These are phyloP conservation scores for Flexamia atlantica DNA, from an alignment of 2,888 invertebrate genomes.

Conservation along the genomic window DNA sequence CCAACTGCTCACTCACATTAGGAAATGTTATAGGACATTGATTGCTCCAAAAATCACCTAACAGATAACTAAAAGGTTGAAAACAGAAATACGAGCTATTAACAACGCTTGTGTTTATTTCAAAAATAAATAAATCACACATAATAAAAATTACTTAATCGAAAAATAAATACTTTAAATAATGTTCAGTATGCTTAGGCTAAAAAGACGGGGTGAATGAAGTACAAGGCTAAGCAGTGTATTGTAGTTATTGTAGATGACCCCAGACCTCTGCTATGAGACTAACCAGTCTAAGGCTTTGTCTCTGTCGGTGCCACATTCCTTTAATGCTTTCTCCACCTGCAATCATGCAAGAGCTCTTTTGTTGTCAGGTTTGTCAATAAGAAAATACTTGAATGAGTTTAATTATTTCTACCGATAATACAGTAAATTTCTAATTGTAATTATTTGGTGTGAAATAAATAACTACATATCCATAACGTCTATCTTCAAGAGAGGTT, in stretches of 20 bases:
- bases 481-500: too few species aligned
- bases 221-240: constrained; percentile 43
- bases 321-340: constrained; percentile 85
- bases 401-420: too few species aligned
- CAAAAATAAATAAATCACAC: constrained; percentile 58
- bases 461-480: too few species aligned
- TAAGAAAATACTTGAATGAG: too few species aligned
- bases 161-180: constrained; percentile 59
- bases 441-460: too few species aligned
- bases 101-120: constrained; percentile 51
- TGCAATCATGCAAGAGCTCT: constrained; percentile 73
- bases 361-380: too few species aligned
- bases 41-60: too few species aligned
- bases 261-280: constrained; percentile 76
- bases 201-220: constrained; percentile 47
- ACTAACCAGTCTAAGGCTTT: constrained; percentile 91
- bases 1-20: too few species aligned
- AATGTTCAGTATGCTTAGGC: constrained; percentile 54
- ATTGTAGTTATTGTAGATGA: constrained; percentile 11
- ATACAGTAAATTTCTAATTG: too few species aligned
- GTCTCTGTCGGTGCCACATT: constrained; percentile 89
- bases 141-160: constrained; percentile 57
- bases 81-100: background rate
- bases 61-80: background rate
- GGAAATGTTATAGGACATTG: too few species aligned